A percentile compares a stretch with the other conserved stretches of the same genome.
These are phyloP conservation scores for Sinocyclocheilus grahami DNA, from an alignment of 2,113 vertebrate species.

Conservation along the genomic window DNA sequence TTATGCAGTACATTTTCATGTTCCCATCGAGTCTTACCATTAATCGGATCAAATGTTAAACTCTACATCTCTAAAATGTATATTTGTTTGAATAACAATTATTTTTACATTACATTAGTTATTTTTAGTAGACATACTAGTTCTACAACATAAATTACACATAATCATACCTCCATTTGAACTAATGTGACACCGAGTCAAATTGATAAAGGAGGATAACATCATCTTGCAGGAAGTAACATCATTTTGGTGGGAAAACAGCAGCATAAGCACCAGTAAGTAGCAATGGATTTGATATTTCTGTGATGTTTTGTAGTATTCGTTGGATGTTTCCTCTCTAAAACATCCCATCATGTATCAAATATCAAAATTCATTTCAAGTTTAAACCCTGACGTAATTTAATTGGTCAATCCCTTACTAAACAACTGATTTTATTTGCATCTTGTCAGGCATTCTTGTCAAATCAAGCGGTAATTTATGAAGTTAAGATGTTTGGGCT, in stretches of 20 bases:
- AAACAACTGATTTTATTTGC: neutral
- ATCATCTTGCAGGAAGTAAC: neutral
- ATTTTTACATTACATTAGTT: neutral
- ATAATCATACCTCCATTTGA: neutral
- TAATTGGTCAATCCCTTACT: neutral
- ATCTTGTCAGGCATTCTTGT: neutral
- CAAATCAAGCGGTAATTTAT: neutral
- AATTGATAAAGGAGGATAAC: neutral
- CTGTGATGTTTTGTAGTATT: neutral
- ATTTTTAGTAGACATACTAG: neutral
- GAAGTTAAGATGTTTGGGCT: neutral
- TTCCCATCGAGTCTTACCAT: neutral
- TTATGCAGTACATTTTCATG: neutral
- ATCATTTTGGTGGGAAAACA: neutral
- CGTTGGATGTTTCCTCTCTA: neutral
- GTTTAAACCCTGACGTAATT: neutral
- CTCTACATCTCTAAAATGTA: neutral
- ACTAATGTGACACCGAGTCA: neutral
- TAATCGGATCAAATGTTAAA: neutral
- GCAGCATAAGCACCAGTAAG: neutral
- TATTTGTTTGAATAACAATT: neutral
- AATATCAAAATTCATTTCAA: neutral
- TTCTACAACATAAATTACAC: neutral
- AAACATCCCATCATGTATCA: neutral
- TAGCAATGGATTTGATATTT: neutral